These are phyloP conservation scores for Trinectes maculatus DNA, from an alignment of 2,113 vertebrate genomes.

Conservation along the genomic window DNA sequence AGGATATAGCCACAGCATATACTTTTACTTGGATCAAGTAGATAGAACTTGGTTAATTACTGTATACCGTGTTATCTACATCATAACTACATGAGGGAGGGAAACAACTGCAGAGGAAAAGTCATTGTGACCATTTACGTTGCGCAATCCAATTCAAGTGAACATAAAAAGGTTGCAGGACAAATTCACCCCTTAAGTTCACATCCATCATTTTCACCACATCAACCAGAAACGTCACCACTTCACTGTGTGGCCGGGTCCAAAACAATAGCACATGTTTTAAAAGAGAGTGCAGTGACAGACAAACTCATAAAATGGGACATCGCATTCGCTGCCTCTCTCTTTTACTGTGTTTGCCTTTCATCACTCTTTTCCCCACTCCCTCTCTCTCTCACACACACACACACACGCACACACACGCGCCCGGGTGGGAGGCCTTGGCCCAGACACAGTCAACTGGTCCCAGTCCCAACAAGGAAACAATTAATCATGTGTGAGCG, in stretches of 20 bases:
- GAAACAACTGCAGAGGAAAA: slow-evolving; percentile 47
- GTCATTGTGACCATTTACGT: slow-evolving; percentile 42
- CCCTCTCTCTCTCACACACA: slow-evolving; percentile 10
- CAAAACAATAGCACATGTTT: slow-evolving; percentile 61
- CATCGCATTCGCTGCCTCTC: slow-evolving; percentile 39
- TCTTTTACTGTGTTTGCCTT: slow-evolving; percentile 42
- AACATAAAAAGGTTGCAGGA: slow-evolving; percentile 43
- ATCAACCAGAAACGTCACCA: slow-evolving; percentile 26
- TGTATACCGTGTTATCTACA: slow-evolving; percentile 38
- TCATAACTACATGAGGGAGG: not conserved
- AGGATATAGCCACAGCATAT: slow-evolving; percentile 8
- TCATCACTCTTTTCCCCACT: slow-evolving; percentile 33
- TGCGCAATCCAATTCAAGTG: slow-evolving; percentile 15
- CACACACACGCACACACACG: slow-evolving; percentile 24
- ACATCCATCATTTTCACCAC: slow-evolving; percentile 49
- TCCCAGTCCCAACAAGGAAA: slow-evolving; percentile 80
- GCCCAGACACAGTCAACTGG: slow-evolving; percentile 72
- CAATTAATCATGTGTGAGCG: slow-evolving; percentile 84
- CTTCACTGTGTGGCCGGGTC: slow-evolving; percentile 22
- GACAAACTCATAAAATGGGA: slow-evolving; percentile 49
- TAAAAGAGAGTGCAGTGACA: slow-evolving; percentile 50
- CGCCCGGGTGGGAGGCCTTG: slow-evolving; percentile 77
- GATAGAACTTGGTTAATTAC: slow-evolving; percentile 43
- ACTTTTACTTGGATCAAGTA: slow-evolving; percentile 41
- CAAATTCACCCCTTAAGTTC: slow-evolving; percentile 24